Evolutionary conservation across 2,797 vertebrate species (phyloP), one percentile per base, ranked within the genome.

Genomic region (Acridotheres tristis): DNA sequence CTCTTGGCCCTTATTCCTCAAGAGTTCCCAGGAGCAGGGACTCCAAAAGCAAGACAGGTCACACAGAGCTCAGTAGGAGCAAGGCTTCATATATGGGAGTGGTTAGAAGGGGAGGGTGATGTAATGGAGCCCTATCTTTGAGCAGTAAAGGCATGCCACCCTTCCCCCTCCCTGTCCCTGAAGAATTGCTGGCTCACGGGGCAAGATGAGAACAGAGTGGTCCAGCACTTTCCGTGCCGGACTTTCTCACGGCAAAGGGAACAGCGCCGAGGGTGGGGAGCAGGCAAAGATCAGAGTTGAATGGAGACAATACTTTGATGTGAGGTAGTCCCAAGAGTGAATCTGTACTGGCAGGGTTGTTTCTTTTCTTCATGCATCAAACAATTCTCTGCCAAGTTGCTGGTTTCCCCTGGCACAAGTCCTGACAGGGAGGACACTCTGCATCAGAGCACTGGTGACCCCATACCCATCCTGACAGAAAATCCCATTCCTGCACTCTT

Each of bases 1-100:
- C 26, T 51, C 80, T n/a, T 34, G 16, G 7, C n/a, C 11, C 51
- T 62, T 61, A 11, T 20, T 72, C 80, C 22, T 90, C 74, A 54
- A 90, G 74, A 11, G 50, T 4, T 85, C 45, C 30, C 47, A 53
- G 54, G 34, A 84, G 50, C 36, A 73, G 48, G 16, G 47, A 32
- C 69, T 93, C 66, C 66, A 53, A 75, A 90, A 58, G 18, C 73
- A n/a, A 32, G 59, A 65, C 14, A 0, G 1, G 61, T 50, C 47
- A 42, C 50, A 47, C 32, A 18, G 43, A 65, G 63, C 81, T 1
- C 36, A 63, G 51, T 20, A 82, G 92, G 58, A 76, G 66, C 85
- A 83, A 89, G 85, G 36, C 88, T 91, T 96, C 93, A 96, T 94
- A 58, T 88, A 92, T 32, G 91, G 94, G 96, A 94, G 93, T 72